Conservation (phyloP, 2,797 vertebrate genomes). For the Gymnoscopelus braueri region DNA sequence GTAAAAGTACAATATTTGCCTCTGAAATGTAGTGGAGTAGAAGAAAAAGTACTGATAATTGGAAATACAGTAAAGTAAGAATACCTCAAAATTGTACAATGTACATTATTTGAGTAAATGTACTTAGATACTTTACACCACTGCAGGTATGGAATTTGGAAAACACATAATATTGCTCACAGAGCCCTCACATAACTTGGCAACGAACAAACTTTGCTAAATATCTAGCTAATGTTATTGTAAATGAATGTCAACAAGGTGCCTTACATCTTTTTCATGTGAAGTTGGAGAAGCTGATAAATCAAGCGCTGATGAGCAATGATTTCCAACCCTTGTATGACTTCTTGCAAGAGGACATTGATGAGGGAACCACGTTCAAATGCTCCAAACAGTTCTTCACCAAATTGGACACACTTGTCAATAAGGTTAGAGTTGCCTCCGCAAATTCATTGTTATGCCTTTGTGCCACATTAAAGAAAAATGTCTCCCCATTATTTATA, state of each 20-base stretch:
- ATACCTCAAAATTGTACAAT: no score
- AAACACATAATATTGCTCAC: not conserved
- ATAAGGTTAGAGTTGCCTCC: conserved; percentile 78
- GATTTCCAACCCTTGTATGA: conserved; percentile 78
- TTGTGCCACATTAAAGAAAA: not conserved
- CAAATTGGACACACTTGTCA: conserved; percentile 90
- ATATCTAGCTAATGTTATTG: no score
- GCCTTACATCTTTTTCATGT: not conserved
- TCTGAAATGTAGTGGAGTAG: no score
- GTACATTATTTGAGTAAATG: no score
- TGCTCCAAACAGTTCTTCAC: conserved; percentile 89
- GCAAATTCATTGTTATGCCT: not conserved
- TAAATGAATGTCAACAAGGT: no score
- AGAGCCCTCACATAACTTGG: no score
- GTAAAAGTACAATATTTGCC: no score
- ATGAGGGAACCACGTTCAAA: conserved; percentile 74
- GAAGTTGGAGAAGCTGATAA: conserved; percentile 88
- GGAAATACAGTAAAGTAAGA: no score
- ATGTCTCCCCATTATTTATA: not conserved
- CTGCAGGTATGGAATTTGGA: not conserved
- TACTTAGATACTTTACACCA: no score
- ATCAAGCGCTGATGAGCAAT: conserved; percentile 82
- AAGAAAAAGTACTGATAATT: no score
- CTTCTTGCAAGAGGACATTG: conserved; percentile 79
- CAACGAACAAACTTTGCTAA: no score